Evolutionary conservation across 2,888 invertebrate species (phyloP), one percentile per base, ranked within the genome.

Genomic region (Orchestes rusci): DNA sequence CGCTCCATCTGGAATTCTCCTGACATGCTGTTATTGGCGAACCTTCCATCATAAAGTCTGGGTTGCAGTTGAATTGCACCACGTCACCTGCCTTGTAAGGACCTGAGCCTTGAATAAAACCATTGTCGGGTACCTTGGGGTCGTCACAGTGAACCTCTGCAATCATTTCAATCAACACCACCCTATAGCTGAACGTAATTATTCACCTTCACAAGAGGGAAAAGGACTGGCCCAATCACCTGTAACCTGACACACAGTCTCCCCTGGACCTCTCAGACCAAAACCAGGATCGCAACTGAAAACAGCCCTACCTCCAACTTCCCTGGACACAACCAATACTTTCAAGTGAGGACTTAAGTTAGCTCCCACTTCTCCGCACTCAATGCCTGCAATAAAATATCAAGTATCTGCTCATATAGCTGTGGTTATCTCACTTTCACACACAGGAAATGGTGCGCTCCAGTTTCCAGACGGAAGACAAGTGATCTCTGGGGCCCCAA

Each of bases 11-110:
- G 5, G 88, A 88, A 62, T 82, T 86, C 60, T 88, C 87, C 70
- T 89, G 88, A 66, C 92, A 92, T 16, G 89, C 86, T 38, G 89
- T 79, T 55, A 90, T 88, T n/a, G 89, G 87, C 56, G 86, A 79
- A 2, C 92, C 91, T 65, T 89, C 88, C 76, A 91, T 81, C 76
- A 91, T 88, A 67, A 81, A 89, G 56, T 88, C 88, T 5, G 84
- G 81, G 68, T 87, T 83, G 67, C 91, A 92, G 64, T 85, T 86
- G 72, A 89, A 87, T 66, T 89, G 86, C 17, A 90, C 80, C 39
- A 88, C 81, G 66, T 90, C 88, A 0, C 90, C 89, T 8, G 87
- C 86, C 53, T 84, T 77, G 70, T 83, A 88, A 5, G 84, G 84
- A 1, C 82, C 81, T 16, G 76, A 77, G 10, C 86, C 86, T 59